Evolutionary conservation across 2,888 invertebrate species (phyloP).

Genomic region (Lasioglossum lativentre): DNA sequence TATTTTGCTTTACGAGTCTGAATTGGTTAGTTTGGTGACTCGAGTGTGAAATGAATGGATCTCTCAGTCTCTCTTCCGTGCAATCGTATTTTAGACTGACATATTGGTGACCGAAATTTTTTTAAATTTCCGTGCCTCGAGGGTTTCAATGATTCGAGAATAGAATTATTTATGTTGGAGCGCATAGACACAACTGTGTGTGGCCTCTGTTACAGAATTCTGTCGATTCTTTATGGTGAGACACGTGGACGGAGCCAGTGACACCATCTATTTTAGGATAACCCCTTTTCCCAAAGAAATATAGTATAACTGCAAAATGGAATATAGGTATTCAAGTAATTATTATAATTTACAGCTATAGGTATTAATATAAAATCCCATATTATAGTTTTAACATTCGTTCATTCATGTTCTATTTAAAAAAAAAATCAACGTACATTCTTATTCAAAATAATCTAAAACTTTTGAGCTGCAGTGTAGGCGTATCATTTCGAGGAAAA

Average conservation of each 20-base stretch:
- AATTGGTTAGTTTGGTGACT: background rate
- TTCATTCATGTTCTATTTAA: background rate
- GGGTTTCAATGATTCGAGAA: conserved; percentile 5
- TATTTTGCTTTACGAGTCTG: background rate
- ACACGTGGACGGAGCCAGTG: background rate
- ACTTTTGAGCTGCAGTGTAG: background rate
- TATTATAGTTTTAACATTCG: background rate
- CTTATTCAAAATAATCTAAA: background rate
- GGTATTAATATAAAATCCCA: background rate
- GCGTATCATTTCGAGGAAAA: too few relatives aligned
- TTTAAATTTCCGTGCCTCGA: background rate
- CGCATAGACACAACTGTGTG: background rate
- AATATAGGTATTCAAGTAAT: background rate
- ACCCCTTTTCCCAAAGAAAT: background rate
- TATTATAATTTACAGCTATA: background rate
- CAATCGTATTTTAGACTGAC: background rate
- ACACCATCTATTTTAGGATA: background rate
- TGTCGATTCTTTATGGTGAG: background rate
- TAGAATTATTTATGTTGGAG: conserved; percentile 14
- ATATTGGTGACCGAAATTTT: background rate
- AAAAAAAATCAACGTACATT: too few relatives aligned
- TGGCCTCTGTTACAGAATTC: background rate
- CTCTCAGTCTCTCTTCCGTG: background rate
- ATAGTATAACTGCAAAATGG: background rate
- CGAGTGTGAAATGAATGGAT: conserved; percentile 8